These are phyloP conservation scores for Lasioglossum villosulum DNA, from an alignment of 2,888 invertebrate genomes.

Conservation along the genomic window DNA sequence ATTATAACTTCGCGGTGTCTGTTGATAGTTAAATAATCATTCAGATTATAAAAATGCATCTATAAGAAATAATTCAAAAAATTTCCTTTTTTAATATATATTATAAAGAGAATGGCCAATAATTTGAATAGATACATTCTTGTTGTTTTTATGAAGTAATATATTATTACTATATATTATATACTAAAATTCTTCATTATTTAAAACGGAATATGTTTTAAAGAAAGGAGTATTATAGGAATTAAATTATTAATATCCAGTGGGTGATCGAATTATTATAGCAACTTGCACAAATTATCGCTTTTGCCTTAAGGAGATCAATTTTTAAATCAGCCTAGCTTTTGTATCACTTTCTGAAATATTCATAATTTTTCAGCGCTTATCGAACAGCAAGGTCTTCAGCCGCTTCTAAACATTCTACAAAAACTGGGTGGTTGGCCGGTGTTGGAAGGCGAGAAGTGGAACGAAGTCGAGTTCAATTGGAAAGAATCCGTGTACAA, in stretches of 20 bases:
- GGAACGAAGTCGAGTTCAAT: conserved; percentile 90
- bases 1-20: not conserved
- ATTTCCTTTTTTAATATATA: not conserved
- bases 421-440: conserved; percentile 97
- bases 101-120: not conserved
- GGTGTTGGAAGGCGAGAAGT: conserved; percentile 90
- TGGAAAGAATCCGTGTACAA: conserved; percentile 94
- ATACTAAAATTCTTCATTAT: no score
- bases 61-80: not conserved
- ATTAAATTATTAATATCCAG: not conserved
- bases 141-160: not conserved
- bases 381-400: conserved; percentile 92
- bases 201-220: no score
- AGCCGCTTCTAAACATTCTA: conserved; percentile 90
- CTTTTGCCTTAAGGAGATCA: not conserved
- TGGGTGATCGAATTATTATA: not conserved
- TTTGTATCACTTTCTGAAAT: not conserved
- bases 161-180: no score
- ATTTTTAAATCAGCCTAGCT: not conserved
- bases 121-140: no score
- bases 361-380: conserved; percentile 86
- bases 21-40: no score
- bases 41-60: not conserved
- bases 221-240: no score
- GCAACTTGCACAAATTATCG: not conserved